phyloP scores from a whole-genome alignment of 2,113 vertebrate genomes.

The crab-eating macaque (Macaca fascicularis) region DNA sequence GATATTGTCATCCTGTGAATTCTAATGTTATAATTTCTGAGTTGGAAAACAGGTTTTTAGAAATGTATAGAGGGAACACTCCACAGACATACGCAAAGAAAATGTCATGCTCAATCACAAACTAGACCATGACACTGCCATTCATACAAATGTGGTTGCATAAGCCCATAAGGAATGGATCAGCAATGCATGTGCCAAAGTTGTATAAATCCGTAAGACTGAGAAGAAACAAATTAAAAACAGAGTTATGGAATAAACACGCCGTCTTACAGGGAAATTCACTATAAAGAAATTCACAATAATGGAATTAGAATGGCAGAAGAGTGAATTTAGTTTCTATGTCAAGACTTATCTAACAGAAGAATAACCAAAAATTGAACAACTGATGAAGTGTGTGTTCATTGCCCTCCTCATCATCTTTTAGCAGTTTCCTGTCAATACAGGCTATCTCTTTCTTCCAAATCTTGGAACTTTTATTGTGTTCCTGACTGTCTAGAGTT shows the following conservation, averaged over 20 bases:
- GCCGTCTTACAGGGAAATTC: background rate
- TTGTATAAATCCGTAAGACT: background rate
- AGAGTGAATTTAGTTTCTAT: background rate
- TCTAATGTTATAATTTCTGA: background rate
- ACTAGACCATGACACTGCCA: background rate
- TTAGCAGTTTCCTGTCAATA: background rate
- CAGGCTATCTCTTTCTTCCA: background rate
- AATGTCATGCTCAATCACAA: background rate
- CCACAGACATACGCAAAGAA: background rate
- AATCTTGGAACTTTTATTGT: background rate
- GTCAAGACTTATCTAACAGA: background rate
- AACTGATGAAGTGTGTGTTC: background rate
- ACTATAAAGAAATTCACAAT: background rate
- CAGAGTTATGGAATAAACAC: background rate
- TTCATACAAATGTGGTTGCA: background rate
- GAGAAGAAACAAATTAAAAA: constrained; percentile 37
- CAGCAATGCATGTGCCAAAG: background rate
- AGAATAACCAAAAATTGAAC: background rate
- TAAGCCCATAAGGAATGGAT: background rate
- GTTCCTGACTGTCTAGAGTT: background rate
- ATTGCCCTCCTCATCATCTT: background rate
- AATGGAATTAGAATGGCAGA: constrained; percentile 19
- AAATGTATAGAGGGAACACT: background rate
- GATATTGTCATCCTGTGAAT: background rate
- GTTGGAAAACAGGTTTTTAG: background rate